Evolutionary conservation across 2,888 invertebrate genomes (phyloP).

Genomic region (Lamellibrachia columna): DNA sequence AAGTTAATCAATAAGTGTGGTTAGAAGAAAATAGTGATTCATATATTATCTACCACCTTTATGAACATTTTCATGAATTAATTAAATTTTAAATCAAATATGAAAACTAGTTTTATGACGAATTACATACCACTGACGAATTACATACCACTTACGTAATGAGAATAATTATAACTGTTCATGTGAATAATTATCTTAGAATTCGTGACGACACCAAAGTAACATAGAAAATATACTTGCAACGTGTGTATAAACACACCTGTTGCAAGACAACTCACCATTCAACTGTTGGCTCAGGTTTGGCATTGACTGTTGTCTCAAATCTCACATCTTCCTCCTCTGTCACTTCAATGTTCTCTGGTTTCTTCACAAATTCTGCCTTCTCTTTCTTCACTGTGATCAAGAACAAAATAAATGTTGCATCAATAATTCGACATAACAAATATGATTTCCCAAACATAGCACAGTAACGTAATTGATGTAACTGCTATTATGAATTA

Average conservation of each 20-base stretch:
- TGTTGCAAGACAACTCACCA: constrained; percentile 72
- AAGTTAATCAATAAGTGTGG: too few relatives aligned
- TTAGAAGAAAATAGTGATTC: too few relatives aligned
- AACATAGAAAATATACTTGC: neutral
- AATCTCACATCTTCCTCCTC: constrained; percentile 66
- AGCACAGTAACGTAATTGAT: neutral
- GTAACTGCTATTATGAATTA: neutral
- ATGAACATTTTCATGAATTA: too few relatives aligned
- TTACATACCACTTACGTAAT: too few relatives aligned
- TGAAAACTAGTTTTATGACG: neutral
- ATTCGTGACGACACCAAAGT: neutral
- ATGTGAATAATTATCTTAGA: neutral
- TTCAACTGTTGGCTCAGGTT: constrained; percentile 86
- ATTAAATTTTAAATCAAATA: too few relatives aligned
- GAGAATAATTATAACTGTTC: too few relatives aligned
- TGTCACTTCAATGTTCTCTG: constrained; percentile 58
- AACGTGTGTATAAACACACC: neutral
- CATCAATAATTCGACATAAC: neutral
- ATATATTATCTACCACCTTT: too few relatives aligned
- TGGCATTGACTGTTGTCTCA: constrained; percentile 85
- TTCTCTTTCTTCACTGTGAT: constrained; percentile 62
- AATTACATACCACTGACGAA: neutral
- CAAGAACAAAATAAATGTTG: neutral
- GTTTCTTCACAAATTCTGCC: constrained; percentile 60
- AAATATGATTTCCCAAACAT: neutral